Percentiles rank a stretch among this genome's conserved stretches.
These are phyloP conservation scores for Venturia canescens DNA, from an alignment of 1,140 invertebrate genomes.

Conservation along the genomic window DNA sequence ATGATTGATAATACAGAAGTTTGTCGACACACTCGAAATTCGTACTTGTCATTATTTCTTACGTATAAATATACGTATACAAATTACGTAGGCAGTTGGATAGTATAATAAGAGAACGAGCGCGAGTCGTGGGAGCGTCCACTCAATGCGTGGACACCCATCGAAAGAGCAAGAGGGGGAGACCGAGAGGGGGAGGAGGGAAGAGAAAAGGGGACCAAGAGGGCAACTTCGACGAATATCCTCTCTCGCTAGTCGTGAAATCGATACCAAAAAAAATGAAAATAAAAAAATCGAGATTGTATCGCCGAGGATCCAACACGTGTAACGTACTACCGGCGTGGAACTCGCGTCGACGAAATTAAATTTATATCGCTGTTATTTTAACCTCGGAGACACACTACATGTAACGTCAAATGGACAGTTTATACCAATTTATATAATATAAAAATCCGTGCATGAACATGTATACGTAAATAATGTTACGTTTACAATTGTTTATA, in stretches of 20 bases:
- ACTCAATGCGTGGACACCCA: not conserved
- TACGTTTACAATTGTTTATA: not conserved
- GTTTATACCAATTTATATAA: slow-evolving; percentile 1
- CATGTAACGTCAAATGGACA: slow-evolving; percentile 21
- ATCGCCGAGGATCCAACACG: slow-evolving; percentile 73
- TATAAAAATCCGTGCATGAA: not conserved
- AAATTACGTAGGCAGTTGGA: slow-evolving; percentile 18
- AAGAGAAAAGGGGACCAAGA: slow-evolving; percentile 7
- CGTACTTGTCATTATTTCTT: not conserved
- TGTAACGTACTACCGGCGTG: slow-evolving; percentile 74
- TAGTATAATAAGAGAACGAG: slow-evolving; percentile 39
- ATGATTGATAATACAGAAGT: slow-evolving; percentile 57
- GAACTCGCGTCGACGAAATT: slow-evolving; percentile 62
- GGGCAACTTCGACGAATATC: slow-evolving; percentile 43
- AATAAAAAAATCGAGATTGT: slow-evolving; percentile 64
- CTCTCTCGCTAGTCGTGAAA: slow-evolving; percentile 64
- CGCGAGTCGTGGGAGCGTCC: slow-evolving; percentile 40
- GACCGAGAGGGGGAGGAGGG: not conserved
- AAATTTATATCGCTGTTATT: slow-evolving; percentile 71
- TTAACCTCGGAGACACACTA: slow-evolving; percentile 46
- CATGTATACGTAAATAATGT: no score
- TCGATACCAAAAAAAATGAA: slow-evolving; percentile 66
- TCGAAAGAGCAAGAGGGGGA: not conserved
- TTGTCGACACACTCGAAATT: slow-evolving; percentile 53
- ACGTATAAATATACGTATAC: not conserved